Conservation (phyloP, 1,140 invertebrate genomes). For the Bombus haemorrhoidalis region DNA sequence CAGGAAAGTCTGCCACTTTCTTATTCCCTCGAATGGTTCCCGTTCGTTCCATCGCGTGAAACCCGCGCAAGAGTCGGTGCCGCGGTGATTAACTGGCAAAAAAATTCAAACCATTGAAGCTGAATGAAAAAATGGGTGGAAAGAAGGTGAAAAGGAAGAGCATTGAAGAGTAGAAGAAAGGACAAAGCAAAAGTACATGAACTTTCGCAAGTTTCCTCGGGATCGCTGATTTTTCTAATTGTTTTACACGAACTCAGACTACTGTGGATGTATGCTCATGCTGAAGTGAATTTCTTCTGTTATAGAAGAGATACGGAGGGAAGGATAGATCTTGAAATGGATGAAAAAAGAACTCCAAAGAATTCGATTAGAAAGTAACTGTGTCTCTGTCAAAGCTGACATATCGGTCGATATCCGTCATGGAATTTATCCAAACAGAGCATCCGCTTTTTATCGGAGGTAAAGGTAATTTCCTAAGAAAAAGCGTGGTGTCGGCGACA, state of each 20-base stretch:
- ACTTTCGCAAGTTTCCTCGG: not conserved
- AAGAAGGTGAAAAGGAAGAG: not conserved
- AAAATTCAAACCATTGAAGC: not conserved
- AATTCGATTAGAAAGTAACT: not conserved
- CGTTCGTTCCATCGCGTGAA: not conserved
- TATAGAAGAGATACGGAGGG: not conserved
- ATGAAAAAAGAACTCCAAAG: not conserved
- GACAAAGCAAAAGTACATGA: not conserved
- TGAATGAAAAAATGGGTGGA: not conserved
- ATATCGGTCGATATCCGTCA: not conserved
- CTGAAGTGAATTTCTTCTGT: not conserved
- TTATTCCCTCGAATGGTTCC: constrained; percentile 14
- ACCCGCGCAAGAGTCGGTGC: not conserved
- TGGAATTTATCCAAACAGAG: not conserved
- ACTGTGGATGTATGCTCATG: too few species aligned
- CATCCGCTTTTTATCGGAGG: not conserved
- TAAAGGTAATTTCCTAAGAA: not conserved
- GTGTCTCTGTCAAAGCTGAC: not conserved
- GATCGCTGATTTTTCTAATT: not conserved
- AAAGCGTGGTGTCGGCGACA: not conserved
- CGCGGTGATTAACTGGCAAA: not conserved
- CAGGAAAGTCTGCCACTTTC: constrained; percentile 9
- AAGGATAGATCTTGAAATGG: not conserved
- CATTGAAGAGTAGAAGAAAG: not conserved
- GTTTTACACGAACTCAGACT: not conserved